These are phyloP conservation scores for Siniperca chuatsi DNA, from an alignment of 2,113 vertebrate species.

Conservation along the genomic window DNA sequence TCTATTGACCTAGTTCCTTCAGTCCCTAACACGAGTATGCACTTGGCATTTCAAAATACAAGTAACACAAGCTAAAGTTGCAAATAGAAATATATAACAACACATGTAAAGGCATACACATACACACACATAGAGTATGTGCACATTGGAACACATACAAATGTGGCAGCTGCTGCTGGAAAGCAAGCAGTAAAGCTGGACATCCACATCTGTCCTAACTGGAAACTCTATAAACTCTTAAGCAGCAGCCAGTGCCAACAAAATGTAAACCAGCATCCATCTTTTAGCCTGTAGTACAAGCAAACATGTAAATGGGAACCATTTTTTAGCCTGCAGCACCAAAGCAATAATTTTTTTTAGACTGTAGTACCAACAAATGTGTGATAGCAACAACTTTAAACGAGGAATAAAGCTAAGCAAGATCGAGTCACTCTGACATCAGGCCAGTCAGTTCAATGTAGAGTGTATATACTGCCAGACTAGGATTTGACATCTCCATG, in stretches of 20 bases:
- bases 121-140: neutral
- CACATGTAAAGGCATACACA: neutral
- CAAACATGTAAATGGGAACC: slow-evolving; percentile 64
- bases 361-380: slow-evolving; percentile 56
- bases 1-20: neutral
- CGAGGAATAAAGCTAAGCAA: slow-evolving; percentile 39
- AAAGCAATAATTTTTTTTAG: slow-evolving; percentile 48
- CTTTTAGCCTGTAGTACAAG: slow-evolving; percentile 61
- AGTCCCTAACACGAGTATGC: neutral
- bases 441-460: slow-evolving; percentile 53
- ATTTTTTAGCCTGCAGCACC: slow-evolving; percentile 37
- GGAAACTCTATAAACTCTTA: slow-evolving; percentile 54
- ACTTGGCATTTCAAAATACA: slow-evolving; percentile 5
- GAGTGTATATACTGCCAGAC: slow-evolving; percentile 30
- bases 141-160: slow-evolving; percentile 3
- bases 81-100: slow-evolving; percentile 9
- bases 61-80: neutral
- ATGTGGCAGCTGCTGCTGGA: slow-evolving; percentile 26
- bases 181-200: slow-evolving; percentile 31
- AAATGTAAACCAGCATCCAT: slow-evolving; percentile 64
- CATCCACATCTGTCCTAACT: slow-evolving; percentile 49
- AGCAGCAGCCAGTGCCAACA: slow-evolving; percentile 46
- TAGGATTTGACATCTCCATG: slow-evolving; percentile 44
- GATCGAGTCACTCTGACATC: slow-evolving; percentile 43
- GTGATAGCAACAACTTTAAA: slow-evolving; percentile 47